Evolutionary conservation across 2,888 invertebrate genomes (phyloP), one percentile per base, ranked within the genome.

Genomic region (Anodontia alba): DNA sequence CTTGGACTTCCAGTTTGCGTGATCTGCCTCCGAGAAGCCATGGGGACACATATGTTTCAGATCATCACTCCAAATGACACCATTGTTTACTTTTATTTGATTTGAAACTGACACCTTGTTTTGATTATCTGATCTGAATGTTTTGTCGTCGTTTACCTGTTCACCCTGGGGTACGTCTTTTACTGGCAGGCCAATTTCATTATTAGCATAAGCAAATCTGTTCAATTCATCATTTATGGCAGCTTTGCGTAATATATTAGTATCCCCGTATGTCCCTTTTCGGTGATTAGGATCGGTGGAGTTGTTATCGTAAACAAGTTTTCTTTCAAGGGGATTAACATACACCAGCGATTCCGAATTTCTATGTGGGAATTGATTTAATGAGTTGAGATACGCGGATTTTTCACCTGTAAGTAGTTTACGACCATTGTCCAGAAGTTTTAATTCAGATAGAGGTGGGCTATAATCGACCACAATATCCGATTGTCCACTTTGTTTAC

Each of bases 1-100:
- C 88, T 96, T 96, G 54, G 95, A 94, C 78, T 96, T 96, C 97
- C 98, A 98, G 10, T 95, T 93, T 46, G 95, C 95, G 38, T 84
- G 79, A 33, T 88, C 88, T 0, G 57, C 42, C 3, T 77, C 75
- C 2, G 78, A 76, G 76, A 89, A 90, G 12, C 89, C 88, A 12
- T 67, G 43, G 0, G 90, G 90, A 74, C 92, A 92, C n/a, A 78
- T 78, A 7, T 77, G 62, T 73, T 88, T 88, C 17, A 89, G 75
- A 1, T 80, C 43, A 2, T 80, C 51, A 15, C 84, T 80, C 92
- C 92, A 92, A 26, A 85, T 70, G 31, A 90, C 82, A 31, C 87
- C 89, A 51, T 80, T 69, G 46, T 43, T 43, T 33, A 23, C 5
- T 29, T 43, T 46, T 29, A 46, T 43, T 43, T 69, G 43, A 69